phyloP scores from a whole-genome alignment of 2,113 vertebrate species.

The Oreocharis arfaki region DNA sequence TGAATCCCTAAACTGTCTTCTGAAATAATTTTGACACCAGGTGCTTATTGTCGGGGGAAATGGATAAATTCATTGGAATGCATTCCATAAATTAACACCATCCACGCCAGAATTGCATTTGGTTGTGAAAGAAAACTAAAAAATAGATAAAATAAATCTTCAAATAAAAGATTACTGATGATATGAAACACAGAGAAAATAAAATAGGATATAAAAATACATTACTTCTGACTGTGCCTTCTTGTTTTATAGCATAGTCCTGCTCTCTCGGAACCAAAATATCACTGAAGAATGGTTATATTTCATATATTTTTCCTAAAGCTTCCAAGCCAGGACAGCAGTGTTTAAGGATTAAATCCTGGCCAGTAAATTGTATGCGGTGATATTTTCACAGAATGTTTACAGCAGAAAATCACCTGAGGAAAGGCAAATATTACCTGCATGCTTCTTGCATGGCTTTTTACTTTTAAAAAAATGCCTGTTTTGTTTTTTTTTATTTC shows the following conservation, averaged over 20 bases:
- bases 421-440: background rate
- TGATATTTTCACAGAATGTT: background rate
- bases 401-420: background rate
- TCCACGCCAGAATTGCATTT: background rate
- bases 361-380: background rate
- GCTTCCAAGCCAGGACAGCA: background rate
- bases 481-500: fast-evolving
- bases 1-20: background rate
- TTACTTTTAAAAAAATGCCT: background rate
- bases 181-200: background rate
- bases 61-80: background rate
- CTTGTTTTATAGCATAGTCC: background rate
- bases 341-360: background rate
- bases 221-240: background rate
- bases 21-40: background rate
- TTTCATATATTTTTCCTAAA: background rate
- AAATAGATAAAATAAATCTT: background rate
- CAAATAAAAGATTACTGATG: background rate
- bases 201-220: background rate
- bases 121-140: background rate
- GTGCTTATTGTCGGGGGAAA: background rate
- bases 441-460: background rate
- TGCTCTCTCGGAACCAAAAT: background rate
- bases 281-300: background rate
- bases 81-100: background rate